Base-by-base conservation (phyloP, 2,797 vertebrate species). In the Neosalanx taihuensis region DNA sequence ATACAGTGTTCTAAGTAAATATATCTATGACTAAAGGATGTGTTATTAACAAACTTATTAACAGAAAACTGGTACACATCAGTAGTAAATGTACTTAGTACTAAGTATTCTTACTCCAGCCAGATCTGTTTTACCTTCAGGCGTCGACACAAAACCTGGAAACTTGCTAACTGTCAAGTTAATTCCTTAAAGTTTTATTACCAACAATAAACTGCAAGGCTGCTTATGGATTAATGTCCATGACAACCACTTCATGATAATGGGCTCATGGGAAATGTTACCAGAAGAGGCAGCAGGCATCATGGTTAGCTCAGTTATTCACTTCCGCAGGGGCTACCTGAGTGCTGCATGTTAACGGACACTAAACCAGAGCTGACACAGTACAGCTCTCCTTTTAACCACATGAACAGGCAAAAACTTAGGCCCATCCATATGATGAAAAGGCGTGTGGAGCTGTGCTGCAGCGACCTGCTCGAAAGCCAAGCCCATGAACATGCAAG, bases 281-380 rank as follows among this genome's bases (percentile, higher is more conserved):
- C 60, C 5, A 17, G 18, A 0, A 62, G 61, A 33, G 61, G 23
- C 64, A 67, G 60, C 37, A 71, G 73, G 46, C 31, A 63, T 63
- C 17, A 3, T 20, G 61, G 61, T 63, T 35, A 10, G 31, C 61
- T 33, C 6, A 35, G 61, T 12, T 63, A 20, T 35, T 37, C 30
- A 37, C 31, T 37, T 37, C 26, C 9, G 20, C 61, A 33, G 61
- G 31, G 30, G 29, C 20, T 13, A 7, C n/a, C 46, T 35, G 75
- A 57, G 59, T 67, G 31, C 30, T 71, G 63, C 73, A 70, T 75
- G 82, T 78, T 74, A 68, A 53, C 61, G 9, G 68, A 76, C 81
- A 56, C 71, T 73, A 69, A 80, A 62, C 15, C 0, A 20, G 23
- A 58, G 75, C 1, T 1, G 78, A 75, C 62, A 64, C 72, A 29